These are phyloP conservation scores for Ladona fulva DNA, from an alignment of 1,140 invertebrate species.

Conservation along the genomic window DNA sequence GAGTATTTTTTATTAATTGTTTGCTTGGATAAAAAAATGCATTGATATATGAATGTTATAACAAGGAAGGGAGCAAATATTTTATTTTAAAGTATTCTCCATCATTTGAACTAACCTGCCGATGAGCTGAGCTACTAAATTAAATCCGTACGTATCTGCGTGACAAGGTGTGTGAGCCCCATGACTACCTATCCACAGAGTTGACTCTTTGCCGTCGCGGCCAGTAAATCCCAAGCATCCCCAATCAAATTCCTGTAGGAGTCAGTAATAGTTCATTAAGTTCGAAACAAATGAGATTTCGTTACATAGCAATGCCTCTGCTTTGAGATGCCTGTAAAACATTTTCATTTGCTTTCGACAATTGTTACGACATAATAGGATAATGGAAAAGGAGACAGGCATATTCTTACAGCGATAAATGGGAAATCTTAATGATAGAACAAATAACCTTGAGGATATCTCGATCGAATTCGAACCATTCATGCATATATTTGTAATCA, in stretches of 20 bases:
- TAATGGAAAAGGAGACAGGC: too few species aligned
- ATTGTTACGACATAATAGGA: too few species aligned
- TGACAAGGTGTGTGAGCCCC: constrained; percentile 90
- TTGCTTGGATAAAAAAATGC: too few species aligned
- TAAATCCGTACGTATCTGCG: constrained; percentile 88
- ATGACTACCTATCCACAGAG: constrained; percentile 81
- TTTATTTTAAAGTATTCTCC: constrained; percentile 16
- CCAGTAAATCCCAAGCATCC: constrained; percentile 62
- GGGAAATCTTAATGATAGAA: constrained; percentile 9
- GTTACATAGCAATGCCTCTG: too few species aligned
- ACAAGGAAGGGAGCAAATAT: constrained; percentile 18
- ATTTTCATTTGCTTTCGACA: too few species aligned
- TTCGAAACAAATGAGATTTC: too few species aligned
- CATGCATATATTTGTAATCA: constrained; percentile 73
- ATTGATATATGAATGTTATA: constrained; percentile 26
- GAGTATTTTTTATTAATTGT: too few species aligned
- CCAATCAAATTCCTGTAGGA: constrained; percentile 58
- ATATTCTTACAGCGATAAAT: too few species aligned
- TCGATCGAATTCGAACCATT: constrained; percentile 51
- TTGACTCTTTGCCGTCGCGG: constrained; percentile 57
- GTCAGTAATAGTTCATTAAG: too few species aligned
- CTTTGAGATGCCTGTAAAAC: too few species aligned
- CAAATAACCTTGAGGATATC: constrained; percentile 47
- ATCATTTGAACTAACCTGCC: constrained; percentile 53
- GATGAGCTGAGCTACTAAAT: constrained; percentile 80